phyloP scores from a whole-genome alignment of 2,797 vertebrate species.

The Fringilla coelebs region DNA sequence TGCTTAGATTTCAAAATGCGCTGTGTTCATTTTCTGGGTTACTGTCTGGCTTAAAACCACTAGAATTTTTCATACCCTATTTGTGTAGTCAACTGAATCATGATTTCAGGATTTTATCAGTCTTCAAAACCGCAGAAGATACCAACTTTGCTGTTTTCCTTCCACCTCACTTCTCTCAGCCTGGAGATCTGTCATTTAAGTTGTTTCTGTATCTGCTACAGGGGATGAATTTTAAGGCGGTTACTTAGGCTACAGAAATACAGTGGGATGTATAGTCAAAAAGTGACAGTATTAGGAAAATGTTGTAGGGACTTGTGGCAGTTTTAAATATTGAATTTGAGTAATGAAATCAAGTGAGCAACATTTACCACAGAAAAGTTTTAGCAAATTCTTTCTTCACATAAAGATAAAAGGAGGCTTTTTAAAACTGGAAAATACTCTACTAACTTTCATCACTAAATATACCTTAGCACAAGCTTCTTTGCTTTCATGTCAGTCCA shows the following conservation, averaged over 20 bases:
- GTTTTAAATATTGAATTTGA: slow-evolving; percentile 22
- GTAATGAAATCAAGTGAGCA: slow-evolving; percentile 26
- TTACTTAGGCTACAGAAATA: slow-evolving; percentile 10
- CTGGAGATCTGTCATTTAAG: slow-evolving; percentile 11
- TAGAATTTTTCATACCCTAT: neutral
- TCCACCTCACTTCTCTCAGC: neutral
- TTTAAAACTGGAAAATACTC: neutral
- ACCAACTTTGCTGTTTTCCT: neutral
- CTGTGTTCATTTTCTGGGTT: slow-evolving; percentile 4
- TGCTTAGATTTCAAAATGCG: neutral
- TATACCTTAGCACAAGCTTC: neutral
- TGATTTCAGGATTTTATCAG: neutral
- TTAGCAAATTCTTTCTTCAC: neutral
- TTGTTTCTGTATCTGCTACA: neutral
- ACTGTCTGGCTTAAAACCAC: neutral
- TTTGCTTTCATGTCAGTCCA: neutral
- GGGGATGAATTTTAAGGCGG: slow-evolving; percentile 25
- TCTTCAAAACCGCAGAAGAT: neutral
- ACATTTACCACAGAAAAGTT: neutral
- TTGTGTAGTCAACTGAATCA: neutral
- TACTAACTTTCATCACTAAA: neutral
- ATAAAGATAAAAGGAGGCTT: neutral
- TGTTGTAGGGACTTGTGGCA: neutral
- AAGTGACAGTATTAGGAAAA: slow-evolving; percentile 29
- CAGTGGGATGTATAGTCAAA: neutral